Conservation (phyloP, 37 sponge, comb jelly and placozoan species). For the Dysidea cf. avara region DNA sequence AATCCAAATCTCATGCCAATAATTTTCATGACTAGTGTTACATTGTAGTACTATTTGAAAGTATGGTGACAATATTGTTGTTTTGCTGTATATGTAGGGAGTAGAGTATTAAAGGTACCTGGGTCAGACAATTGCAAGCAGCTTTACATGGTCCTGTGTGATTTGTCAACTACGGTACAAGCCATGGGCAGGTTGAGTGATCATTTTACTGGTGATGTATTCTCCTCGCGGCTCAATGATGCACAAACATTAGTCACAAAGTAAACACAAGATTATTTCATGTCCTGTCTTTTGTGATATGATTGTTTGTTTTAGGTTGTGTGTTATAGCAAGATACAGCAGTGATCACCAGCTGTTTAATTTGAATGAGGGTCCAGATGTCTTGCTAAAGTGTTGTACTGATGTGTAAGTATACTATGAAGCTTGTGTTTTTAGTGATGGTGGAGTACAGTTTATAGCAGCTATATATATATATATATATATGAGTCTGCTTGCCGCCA, state of each 20-base stretch:
- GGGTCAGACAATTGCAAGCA: constrained; percentile 32
- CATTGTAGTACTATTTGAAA: no score
- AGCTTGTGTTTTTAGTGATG: no score
- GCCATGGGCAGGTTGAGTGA: constrained; percentile 74
- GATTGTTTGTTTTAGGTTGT: constrained; percentile 24
- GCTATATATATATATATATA: no score
- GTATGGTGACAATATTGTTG: no score
- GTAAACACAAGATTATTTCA: constrained; percentile 5
- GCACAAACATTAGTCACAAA: constrained; percentile 51
- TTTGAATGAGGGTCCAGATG: constrained; percentile 6
- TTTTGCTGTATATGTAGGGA: no score
- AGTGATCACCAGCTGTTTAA: constrained; percentile 42
- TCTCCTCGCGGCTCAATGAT: constrained; percentile 33
- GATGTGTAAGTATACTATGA: constrained; percentile 8
- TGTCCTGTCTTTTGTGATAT: neutral
- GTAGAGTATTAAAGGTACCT: no score
- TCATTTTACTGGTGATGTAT: constrained; percentile 62
- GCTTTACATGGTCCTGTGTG: constrained; percentile 70
- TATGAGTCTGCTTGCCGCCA: no score
- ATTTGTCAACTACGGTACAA: constrained; percentile 72
- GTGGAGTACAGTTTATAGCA: no score
- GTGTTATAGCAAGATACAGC: constrained; percentile 52
- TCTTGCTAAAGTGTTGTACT: no score
- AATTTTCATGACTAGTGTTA: no score
- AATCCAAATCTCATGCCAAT: no score